Base-by-base conservation (phyloP, 2,888 invertebrate species). In the Dryomyza anilis region DNA sequence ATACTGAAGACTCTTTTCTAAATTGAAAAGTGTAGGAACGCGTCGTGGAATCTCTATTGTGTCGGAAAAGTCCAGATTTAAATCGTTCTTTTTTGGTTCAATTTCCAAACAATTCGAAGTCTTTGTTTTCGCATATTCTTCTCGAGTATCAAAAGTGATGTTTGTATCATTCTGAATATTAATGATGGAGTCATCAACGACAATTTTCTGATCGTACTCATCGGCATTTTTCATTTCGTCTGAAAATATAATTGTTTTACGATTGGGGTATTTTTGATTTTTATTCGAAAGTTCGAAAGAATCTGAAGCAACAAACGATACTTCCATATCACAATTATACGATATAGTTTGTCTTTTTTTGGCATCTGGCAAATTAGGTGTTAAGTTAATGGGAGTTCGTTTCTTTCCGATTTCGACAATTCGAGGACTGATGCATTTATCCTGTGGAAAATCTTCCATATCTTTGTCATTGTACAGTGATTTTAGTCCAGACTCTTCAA, bases 321-420 rank as follows among this genome's bases (percentile, higher is more conserved):
- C 69, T n/a, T 72, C 67, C 12, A 65, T 58, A 36, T 53, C n/a
- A 8, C 56, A 59, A 45, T 70, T 63, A 1, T 65, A 70, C 1
- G 70, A 5, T 2, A 70, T 64, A 0, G 69, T 71, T 10, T 70
- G 71, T 1, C 74, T 72, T 45, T 75, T 79, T 53, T 79, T 79
- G 0, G 78, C 55, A 3, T 67, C 33, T 3, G 76, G 76, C 10
- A 72, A 64, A 48, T 73, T 70, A 1, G 78, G 79, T 1, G 78
- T 78, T 48, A 79, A 56, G 59, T 76, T 71, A 63, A 6, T 65
- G 48, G 65, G 64, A 39, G 33, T 66, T 39, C 43, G 70, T 50
- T 53, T 74, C 23, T 36, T 27, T n/a, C 25, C 50, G 3, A 2
- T 10, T 25, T 3, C 27, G 2, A 8, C n/a, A 6, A 43, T 19